These are phyloP conservation scores for Melanotus villosus DNA, from an alignment of 2,888 invertebrate species.

Conservation along the genomic window DNA sequence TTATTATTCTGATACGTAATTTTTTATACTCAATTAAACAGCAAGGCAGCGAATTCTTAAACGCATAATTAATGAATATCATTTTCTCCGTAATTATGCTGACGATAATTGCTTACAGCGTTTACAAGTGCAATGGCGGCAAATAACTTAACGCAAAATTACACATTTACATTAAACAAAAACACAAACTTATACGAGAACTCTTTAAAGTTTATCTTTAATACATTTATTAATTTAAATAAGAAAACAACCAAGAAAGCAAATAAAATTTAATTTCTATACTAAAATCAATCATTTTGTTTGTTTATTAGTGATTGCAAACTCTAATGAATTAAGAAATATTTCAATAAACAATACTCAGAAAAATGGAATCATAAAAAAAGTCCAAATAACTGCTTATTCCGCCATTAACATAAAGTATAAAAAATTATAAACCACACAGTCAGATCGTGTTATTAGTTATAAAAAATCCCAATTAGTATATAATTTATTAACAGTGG, in stretches of 20 bases:
- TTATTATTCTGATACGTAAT: slow-evolving; percentile 10
- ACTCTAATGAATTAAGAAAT: too few species aligned
- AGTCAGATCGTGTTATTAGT: too few species aligned
- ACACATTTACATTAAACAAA: slow-evolving; percentile 14
- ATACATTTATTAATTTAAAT: background rate
- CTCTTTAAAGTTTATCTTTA: slow-evolving; percentile 1
- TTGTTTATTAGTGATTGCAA: too few species aligned
- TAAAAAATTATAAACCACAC: too few species aligned
- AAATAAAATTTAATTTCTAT: too few species aligned
- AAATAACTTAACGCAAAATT: slow-evolving; percentile 17
- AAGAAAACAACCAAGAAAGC: background rate
- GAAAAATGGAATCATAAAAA: too few species aligned
- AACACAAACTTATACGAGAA: background rate
- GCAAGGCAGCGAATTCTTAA: slow-evolving; percentile 24
- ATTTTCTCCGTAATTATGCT: slow-evolving; percentile 24
- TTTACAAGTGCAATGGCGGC: slow-evolving; percentile 25
- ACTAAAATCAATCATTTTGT: too few species aligned
- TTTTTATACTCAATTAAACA: slow-evolving; percentile 24
- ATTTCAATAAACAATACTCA: too few species aligned
- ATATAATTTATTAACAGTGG: too few species aligned
- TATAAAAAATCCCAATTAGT: too few species aligned
- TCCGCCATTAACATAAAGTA: too few species aligned
- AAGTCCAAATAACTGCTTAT: too few species aligned
- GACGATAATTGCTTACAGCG: slow-evolving; percentile 28
- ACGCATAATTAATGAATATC: slow-evolving; percentile 17